A percentile compares a stretch with the other conserved stretches of the same genome.
These are phyloP conservation scores for Agrochola circellaris DNA, from an alignment of 2,888 invertebrate species.

Conservation along the genomic window DNA sequence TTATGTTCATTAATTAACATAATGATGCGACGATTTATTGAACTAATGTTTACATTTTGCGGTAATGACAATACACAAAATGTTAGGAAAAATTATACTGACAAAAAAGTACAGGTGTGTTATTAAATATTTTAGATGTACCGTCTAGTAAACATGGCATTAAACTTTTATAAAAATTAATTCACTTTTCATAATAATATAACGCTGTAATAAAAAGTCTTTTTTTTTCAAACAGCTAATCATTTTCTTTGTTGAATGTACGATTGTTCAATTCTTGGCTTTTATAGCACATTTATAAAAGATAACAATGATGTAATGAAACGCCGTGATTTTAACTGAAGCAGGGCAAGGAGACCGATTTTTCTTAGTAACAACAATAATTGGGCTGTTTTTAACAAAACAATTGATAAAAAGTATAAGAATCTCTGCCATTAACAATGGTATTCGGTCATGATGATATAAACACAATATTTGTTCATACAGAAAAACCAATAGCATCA, in stretches of 20 bases:
- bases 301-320: slow-evolving; percentile 13
- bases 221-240: background rate
- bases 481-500: background rate
- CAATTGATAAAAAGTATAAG: background rate
- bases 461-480: background rate
- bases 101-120: too few relatives aligned
- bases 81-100: background rate
- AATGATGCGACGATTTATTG: background rate
- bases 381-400: slow-evolving; percentile 4
- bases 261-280: slow-evolving; percentile 15
- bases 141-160: background rate
- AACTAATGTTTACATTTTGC: slow-evolving; percentile 12
- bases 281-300: slow-evolving; percentile 21
- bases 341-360: slow-evolving; percentile 32
- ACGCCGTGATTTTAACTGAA: slow-evolving; percentile 20
- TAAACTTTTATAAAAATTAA: background rate
- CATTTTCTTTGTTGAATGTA: background rate
- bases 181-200: background rate
- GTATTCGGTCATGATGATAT: background rate
- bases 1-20: slow-evolving; percentile 5
- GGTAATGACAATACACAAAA: background rate
- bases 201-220: too few relatives aligned
- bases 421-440: background rate
- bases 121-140: background rate
- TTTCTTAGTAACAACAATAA: slow-evolving; percentile 20